Evolutionary conservation across 2,888 invertebrate species (phyloP).

Genomic region (Ochropleura plecta): DNA sequence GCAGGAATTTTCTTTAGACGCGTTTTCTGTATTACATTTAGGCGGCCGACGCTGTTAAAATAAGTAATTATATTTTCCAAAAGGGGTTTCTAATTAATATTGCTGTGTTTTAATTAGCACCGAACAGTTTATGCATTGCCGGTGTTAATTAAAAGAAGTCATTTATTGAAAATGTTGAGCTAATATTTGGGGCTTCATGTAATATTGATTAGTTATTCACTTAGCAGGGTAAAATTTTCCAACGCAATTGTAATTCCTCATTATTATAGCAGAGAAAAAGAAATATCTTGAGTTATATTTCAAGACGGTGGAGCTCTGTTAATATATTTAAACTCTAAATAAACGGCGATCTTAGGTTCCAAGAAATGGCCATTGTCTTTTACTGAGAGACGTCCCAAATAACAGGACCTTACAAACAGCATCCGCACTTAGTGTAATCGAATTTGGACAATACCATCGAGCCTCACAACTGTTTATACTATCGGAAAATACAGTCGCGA

Average conservation of each 20-base stretch:
- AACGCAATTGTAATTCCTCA: not conserved
- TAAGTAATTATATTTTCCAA: conserved; percentile 72
- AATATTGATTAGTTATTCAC: conserved; percentile 44
- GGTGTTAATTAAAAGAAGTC: conserved; percentile 67
- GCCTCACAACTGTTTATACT: conserved; percentile 13
- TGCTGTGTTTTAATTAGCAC: conserved; percentile 72
- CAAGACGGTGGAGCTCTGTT: conserved; percentile 3
- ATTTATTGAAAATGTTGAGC: conserved; percentile 44
- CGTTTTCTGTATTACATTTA: conserved; percentile 67
- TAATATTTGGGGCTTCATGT: conserved; percentile 50
- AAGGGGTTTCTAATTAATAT: conserved; percentile 75
- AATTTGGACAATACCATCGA: conserved; percentile 38
- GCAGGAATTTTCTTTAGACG: conserved; percentile 63
- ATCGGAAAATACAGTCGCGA: conserved; percentile 7
- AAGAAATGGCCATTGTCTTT: conserved; percentile 42
- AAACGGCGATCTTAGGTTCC: conserved; percentile 24
- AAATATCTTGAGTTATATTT: not conserved
- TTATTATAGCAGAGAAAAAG: not conserved
- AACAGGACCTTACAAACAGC: conserved; percentile 24
- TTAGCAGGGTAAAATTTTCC: not conserved
- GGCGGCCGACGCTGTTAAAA: conserved; percentile 62
- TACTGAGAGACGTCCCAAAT: conserved; percentile 40
- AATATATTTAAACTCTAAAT: not conserved
- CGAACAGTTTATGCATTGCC: conserved; percentile 64
- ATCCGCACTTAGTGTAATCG: conserved; percentile 29